phyloP scores from a whole-genome alignment of 2,888 invertebrate species.

The Xanthorhoe designata region DNA sequence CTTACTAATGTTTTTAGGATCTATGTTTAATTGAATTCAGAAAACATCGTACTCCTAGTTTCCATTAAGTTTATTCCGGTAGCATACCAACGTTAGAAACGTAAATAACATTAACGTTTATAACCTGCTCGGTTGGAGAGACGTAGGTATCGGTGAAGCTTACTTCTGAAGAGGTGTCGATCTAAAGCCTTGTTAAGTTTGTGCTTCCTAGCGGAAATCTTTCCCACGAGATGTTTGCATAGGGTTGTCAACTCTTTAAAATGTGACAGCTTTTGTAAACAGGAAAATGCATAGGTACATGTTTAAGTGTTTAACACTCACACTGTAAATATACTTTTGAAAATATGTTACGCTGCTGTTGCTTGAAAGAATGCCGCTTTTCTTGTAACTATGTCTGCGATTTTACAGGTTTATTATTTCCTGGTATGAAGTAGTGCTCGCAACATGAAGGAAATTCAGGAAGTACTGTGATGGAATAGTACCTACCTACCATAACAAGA shows the following conservation, averaged over 20 bases:
- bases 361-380: conserved; percentile 11
- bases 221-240: conserved; percentile 46
- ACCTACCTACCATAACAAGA: too few species aligned
- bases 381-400: not conserved
- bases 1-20: not conserved
- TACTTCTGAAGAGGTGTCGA: conserved; percentile 56
- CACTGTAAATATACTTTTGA: conserved; percentile 10
- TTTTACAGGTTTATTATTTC: conserved; percentile 8
- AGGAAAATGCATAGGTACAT: conserved; percentile 33
- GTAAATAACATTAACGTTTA: conserved; percentile 20
- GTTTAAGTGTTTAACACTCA: conserved; percentile 13
- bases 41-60: not conserved
- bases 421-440: conserved; percentile 1
- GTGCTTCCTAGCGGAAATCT: conserved; percentile 66
- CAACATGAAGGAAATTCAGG: not conserved
- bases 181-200: conserved; percentile 72
- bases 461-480: not conserved
- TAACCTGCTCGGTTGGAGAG: conserved; percentile 37
- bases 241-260: conserved; percentile 49
- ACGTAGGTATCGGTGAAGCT: conserved; percentile 46
- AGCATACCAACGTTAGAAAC: conserved; percentile 8
- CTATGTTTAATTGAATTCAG: not conserved
- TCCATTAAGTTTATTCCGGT: conserved; percentile 3
- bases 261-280: conserved; percentile 40
- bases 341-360: conserved; percentile 15